Evolutionary conservation across 2,888 invertebrate species (phyloP), one percentile per base, ranked within the genome.

Genomic region (Schizotus pectinicornis): DNA sequence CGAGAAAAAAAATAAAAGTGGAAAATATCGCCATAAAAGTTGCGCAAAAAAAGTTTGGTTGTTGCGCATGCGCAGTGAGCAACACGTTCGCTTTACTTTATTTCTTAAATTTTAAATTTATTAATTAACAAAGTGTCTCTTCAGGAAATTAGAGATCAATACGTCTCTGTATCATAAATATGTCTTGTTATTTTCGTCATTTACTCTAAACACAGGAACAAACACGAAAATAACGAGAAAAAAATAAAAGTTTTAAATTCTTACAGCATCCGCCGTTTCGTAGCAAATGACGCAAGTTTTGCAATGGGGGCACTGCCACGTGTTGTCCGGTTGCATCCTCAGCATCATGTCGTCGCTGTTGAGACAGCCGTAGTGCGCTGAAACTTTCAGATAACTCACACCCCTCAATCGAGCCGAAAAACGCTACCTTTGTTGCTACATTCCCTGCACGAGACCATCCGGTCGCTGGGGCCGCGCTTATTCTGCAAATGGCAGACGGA

Each of bases 221-320:
- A n/a, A n/a, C n/a, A n/a, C n/a, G n/a, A n/a, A n/a, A n/a, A n/a
- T n/a, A n/a, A n/a, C n/a, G n/a, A n/a, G n/a, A n/a, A n/a, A n/a
- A n/a, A 22, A 46, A 39, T 38, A 53, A 55, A 53, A 31, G 34
- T 37, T 12, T n/a, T 36, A 47, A 58, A 42, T 66, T 85, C 87
- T 85, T 82, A 90, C 86, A 75, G 87, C 86, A 79, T 89, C 88
- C 68, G 87, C 86, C 6, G 89, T 88, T 80, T 92, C 91, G 68
- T 86, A 87, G 74, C 94, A 95, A 36, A 92, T 82, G 41, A 86
- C 86, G 79, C 96, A 96, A 7, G 88, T 91, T 79, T 94, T 95
- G 73, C 95, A 96, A 74, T 92, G 90, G 48, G 91, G 90, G 76
- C 96, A 96, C 70, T 93, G 94, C 92, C 93, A 96, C 31, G 87